Evolutionary conservation across 2,113 vertebrate genomes (phyloP), one percentile per base, ranked within the genome.

Genomic region (Ophthalmolycus amberensis): DNA sequence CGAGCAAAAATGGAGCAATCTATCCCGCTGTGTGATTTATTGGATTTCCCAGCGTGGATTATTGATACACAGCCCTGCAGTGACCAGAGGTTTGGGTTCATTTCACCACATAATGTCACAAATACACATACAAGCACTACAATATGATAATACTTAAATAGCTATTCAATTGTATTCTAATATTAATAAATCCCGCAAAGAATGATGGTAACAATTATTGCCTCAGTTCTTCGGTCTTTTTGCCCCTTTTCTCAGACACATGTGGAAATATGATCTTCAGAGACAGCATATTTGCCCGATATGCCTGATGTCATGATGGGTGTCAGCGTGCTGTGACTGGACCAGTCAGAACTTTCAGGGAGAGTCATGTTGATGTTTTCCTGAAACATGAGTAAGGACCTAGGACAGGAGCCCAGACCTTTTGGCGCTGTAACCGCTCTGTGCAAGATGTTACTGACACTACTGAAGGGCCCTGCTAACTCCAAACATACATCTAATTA

Each of bases 281-380:
- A 72, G 40, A 42, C 54, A 69, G 34, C 71, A 66, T 62, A 15
- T 90, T 86, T 81, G 16, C 66, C 64, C 75, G 75, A 14, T 11
- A 16, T 46, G 83, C 40, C 75, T 77, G 82, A 93, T 91, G 82
- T 92, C 87, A 91, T 85, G 64, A 37, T 87, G 89, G 88, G 90
- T 89, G 85, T 91, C 69, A 67, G 62, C 29, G 3, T 34, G 42
- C 32, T 34, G 67, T 32, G 38, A 58, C 69, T 38, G 60, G 72
- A 87, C 52, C 59, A 60, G 81, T 86, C 86, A 78, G 65, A 90
- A 80, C 85, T 85, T 88, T 82, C 84, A 80, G 50, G 59, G 40
- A 81, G 71, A 84, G 77, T 86, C 69, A 70, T 56, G 64, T 48
- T 88, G n/a, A 80, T 84, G 64, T 40, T 29, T 77, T n/a, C 44